A percentile compares a stretch with the other conserved stretches of the same genome.
phyloP scores from a whole-genome alignment of 1,140 invertebrate species.

The Drosophila micromelanica region DNA sequence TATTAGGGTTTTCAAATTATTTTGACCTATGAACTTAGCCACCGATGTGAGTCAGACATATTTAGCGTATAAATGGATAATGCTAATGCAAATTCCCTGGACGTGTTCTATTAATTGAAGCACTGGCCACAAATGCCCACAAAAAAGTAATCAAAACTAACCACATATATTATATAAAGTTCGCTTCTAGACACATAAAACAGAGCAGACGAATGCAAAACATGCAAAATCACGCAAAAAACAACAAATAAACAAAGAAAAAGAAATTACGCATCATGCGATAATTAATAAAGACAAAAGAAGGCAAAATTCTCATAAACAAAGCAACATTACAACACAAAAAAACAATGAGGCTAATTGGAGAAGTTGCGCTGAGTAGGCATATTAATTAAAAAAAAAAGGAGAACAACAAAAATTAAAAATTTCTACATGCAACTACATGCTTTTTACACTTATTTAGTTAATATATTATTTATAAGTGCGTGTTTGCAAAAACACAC shows the following conservation, averaged over 20 bases:
- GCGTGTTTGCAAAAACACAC: conserved; percentile 22
- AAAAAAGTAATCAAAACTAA: conserved; percentile 10
- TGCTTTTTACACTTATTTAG: conserved; percentile 3
- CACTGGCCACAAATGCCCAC: conserved; percentile 43
- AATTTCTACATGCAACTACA: background rate
- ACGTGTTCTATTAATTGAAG: conserved; percentile 26
- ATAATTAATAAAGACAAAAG: conserved; percentile 39
- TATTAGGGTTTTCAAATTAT: background rate
- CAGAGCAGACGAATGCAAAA: conserved; percentile 27
- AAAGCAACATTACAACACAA: background rate
- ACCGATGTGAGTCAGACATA: background rate
- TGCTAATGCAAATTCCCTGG: background rate
- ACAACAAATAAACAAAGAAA: conserved; percentile 13
- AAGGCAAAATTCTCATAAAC: conserved; percentile 16
- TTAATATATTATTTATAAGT: conserved; percentile 38
- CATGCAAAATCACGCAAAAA: conserved; percentile 42
- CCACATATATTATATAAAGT: conserved; percentile 13
- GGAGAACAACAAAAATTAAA: background rate
- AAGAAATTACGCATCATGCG: conserved; percentile 47
- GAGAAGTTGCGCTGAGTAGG: conserved; percentile 3
- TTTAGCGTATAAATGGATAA: conserved; percentile 7
- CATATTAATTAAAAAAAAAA: background rate
- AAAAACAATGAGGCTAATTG: conserved; percentile 35
- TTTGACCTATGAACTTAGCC: background rate
- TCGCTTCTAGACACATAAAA: conserved; percentile 40